Conservation (phyloP, 2,797 vertebrate genomes). For the Fringilla coelebs region DNA sequence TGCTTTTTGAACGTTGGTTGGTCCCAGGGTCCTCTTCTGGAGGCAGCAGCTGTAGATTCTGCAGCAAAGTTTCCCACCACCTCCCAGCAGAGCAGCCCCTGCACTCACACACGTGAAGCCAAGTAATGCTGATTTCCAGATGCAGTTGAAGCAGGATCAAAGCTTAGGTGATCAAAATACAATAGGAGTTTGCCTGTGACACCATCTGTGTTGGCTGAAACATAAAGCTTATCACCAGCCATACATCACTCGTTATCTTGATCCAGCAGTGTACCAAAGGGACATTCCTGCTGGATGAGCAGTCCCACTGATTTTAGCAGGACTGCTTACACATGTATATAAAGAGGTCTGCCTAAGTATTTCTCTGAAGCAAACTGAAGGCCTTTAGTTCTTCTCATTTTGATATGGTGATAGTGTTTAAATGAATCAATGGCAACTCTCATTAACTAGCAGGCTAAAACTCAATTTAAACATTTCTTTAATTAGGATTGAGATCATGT, state of each 20-base stretch:
- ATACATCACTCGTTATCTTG: neutral
- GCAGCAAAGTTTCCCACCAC: neutral
- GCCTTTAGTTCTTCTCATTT: neutral
- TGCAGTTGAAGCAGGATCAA: neutral
- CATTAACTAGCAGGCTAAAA: neutral
- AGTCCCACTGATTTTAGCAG: neutral
- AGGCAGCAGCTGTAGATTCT: neutral
- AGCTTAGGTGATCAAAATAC: neutral
- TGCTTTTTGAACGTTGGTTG: neutral
- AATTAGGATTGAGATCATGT: neutral
- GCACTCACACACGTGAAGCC: neutral
- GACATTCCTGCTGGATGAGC: neutral
- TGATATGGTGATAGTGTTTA: neutral
- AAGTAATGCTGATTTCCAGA: neutral
- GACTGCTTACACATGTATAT: neutral
- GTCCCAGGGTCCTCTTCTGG: neutral
- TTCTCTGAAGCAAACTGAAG: neutral
- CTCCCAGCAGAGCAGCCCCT: neutral
- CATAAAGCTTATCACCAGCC: neutral
- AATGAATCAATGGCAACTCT: neutral
- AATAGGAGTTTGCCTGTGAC: neutral
- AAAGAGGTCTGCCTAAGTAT: neutral
- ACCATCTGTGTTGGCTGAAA: neutral
- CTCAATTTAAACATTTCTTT: neutral
- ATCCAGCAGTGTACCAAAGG: neutral